Evolutionary conservation across 2,797 vertebrate genomes (phyloP).

Genomic region (Diceros bicornis): DNA sequence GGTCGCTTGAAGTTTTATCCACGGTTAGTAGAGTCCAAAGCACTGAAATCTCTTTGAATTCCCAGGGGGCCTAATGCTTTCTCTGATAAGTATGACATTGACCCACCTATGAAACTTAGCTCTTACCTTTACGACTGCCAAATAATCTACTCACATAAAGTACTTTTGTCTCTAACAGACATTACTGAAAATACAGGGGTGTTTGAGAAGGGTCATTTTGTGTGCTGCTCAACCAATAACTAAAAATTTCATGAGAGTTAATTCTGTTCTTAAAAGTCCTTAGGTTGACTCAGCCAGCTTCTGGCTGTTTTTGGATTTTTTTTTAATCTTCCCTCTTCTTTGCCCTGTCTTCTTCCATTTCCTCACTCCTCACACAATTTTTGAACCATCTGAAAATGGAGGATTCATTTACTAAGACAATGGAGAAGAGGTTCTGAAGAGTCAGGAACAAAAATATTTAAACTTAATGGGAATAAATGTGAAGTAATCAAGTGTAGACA

Average conservation of each 20-base stretch:
- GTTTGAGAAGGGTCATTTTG: neutral
- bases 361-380: neutral
- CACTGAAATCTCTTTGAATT: conserved; percentile 43
- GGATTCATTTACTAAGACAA: neutral
- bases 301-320: neutral
- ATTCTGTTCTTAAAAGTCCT: neutral
- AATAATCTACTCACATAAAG: neutral
- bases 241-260: neutral
- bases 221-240: neutral
- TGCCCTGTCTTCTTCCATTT: neutral
- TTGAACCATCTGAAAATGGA: neutral
- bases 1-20: neutral
- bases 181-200: neutral
- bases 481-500: neutral
- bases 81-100: neutral
- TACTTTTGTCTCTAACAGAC: neutral
- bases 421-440: neutral
- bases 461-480: neutral
- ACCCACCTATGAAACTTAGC: neutral
- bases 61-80: neutral
- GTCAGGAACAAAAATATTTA: neutral
- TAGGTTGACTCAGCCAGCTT: neutral
- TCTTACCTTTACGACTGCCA: neutral
- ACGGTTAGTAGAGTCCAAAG: neutral
- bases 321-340: neutral